A percentile compares a stretch with the other conserved stretches of the same genome.
phyloP scores from a whole-genome alignment of 1,140 invertebrate species.

The Pinna nobilis region DNA sequence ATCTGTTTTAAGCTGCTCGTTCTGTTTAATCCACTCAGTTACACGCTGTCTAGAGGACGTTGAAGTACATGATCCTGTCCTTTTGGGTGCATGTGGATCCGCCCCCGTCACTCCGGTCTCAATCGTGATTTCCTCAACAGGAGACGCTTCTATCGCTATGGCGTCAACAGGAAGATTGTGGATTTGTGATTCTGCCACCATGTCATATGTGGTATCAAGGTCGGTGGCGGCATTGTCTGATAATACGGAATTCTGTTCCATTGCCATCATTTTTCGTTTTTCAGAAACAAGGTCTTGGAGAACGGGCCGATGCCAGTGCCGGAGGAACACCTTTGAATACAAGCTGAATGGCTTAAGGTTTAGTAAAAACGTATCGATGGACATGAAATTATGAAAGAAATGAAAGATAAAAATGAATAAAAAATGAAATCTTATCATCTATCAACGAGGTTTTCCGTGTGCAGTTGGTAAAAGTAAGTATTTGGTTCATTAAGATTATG shows the following conservation, averaged over 20 bases:
- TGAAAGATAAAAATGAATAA: no score
- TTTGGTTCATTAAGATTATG: no score
- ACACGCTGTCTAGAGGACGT: conserved; percentile 14
- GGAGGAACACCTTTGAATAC: conserved; percentile 36
- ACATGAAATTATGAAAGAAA: no score
- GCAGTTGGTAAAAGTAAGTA: no score
- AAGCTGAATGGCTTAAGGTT: not conserved
- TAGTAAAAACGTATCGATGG: no score
- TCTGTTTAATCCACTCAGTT: conserved; percentile 44
- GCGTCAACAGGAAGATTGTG: not conserved
- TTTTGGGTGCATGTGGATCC: not conserved
- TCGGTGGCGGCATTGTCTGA: not conserved
- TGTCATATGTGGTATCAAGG: not conserved
- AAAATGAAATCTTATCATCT: no score
- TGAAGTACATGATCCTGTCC: not conserved
- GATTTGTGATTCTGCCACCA: not conserved
- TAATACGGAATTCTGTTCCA: conserved; percentile 3
- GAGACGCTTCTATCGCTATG: not conserved
- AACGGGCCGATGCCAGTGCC: conserved; percentile 46
- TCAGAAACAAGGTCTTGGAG: conserved; percentile 36
- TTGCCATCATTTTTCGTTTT: conserved; percentile 9
- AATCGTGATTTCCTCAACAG: not conserved
- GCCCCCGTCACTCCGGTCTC: not conserved
- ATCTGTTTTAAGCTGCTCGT: conserved; percentile 13
- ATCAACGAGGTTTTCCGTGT: no score